Evolutionary conservation across 1,140 invertebrate species (phyloP).

Genomic region (Acromyrmex heyeri): DNA sequence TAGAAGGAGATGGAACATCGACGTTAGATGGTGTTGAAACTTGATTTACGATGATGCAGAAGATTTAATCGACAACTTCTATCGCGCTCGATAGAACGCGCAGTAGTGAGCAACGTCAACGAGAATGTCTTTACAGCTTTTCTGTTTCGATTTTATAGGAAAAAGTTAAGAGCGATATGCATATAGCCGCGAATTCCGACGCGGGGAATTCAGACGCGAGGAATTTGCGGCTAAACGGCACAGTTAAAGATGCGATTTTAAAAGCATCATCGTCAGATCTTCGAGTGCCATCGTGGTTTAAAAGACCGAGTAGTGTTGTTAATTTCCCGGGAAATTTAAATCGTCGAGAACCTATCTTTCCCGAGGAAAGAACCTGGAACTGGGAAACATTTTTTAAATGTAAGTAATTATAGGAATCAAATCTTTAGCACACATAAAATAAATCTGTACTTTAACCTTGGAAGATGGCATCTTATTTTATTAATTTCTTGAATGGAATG

Average conservation of each 20-base stretch:
- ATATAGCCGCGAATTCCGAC: constrained; percentile 38
- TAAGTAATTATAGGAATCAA: too few relatives aligned
- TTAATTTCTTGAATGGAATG: too few relatives aligned
- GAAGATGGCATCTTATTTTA: too few relatives aligned
- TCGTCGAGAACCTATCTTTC: too few relatives aligned
- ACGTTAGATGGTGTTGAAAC: constrained; percentile 42
- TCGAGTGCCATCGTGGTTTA: constrained; percentile 16
- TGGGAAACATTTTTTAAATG: too few relatives aligned
- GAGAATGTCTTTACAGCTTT: constrained; percentile 34
- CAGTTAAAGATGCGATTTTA: constrained; percentile 43
- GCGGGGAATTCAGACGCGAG: background rate
- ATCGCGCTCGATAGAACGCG: constrained; percentile 41
- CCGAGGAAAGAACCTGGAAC: too few relatives aligned
- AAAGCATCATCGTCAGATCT: constrained; percentile 46
- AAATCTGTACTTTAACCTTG: too few relatives aligned
- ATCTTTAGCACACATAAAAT: too few relatives aligned
- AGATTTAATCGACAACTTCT: constrained; percentile 39
- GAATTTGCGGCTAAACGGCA: constrained; percentile 20
- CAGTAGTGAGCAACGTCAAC: constrained; percentile 21
- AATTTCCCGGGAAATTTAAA: too few relatives aligned
- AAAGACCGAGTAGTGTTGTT: constrained; percentile 8
- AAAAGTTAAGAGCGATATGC: constrained; percentile 15
- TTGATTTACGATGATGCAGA: constrained; percentile 44
- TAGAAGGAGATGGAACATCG: constrained; percentile 12
- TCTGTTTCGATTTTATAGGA: constrained; percentile 42